Conservation (phyloP, 2,797 vertebrate species). For the Sebastes steindachneri region DNA sequence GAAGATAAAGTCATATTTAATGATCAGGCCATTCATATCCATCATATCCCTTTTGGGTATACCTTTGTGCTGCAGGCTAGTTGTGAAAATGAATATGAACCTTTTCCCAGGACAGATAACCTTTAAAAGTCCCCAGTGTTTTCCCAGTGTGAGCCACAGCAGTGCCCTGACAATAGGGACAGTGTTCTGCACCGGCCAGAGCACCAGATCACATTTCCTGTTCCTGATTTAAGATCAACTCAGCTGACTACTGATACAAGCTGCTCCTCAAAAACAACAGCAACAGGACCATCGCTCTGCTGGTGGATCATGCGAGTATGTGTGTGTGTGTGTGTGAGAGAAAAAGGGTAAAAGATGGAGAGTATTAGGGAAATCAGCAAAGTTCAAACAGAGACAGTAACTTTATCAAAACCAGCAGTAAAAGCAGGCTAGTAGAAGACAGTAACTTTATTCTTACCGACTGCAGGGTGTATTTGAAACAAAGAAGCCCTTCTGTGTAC, state of each 20-base stretch:
- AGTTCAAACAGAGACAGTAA: conserved; percentile 27
- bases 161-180: conserved; percentile 72
- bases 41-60: conserved; percentile 14
- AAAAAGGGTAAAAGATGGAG: background rate
- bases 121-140: conserved; percentile 77
- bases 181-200: conserved; percentile 72
- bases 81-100: conserved; percentile 61
- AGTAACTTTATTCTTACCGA: conserved; percentile 46
- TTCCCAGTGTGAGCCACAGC: conserved; percentile 67
- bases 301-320: conserved; percentile 26
- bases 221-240: conserved; percentile 82
- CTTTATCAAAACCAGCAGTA: conserved; percentile 37
- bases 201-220: conserved; percentile 79
- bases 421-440: conserved; percentile 16
- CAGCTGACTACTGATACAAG: conserved; percentile 77
- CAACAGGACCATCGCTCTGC: conserved; percentile 29
- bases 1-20: conserved; percentile 12
- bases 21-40: background rate
- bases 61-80: conserved; percentile 12
- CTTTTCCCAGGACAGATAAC: conserved; percentile 75
- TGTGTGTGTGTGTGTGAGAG: background rate
- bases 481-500: conserved; percentile 47
- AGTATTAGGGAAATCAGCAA: conserved; percentile 6
- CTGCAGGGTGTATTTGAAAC: conserved; percentile 45
- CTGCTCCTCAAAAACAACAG: conserved; percentile 54